phyloP scores from a whole-genome alignment of 2,797 vertebrate genomes.

The Chiroxiphia lanceolata region DNA sequence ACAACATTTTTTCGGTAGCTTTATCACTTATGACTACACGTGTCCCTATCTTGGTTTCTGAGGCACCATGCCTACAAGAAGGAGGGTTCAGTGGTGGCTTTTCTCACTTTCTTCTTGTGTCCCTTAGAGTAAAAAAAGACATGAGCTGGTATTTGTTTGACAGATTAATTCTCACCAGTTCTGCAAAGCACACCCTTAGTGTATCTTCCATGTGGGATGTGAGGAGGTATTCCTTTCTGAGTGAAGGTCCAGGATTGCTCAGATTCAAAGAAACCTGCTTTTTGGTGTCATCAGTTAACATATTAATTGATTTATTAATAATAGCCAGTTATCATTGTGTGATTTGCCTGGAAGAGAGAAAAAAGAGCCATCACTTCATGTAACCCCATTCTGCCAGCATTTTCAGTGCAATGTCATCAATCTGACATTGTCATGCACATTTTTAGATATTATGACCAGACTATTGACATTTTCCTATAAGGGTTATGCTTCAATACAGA shows the following conservation, averaged over 20 bases:
- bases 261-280: background rate
- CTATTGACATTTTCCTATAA: background rate
- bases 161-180: background rate
- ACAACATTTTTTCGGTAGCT: background rate
- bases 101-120: background rate
- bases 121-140: background rate
- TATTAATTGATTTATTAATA: background rate
- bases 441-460: background rate
- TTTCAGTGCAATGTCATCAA: background rate
- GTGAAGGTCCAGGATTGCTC: background rate
- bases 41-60: background rate
- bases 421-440: background rate
- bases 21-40: rapidly evolving
- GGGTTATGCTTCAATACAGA: background rate
- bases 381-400: background rate
- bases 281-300: background rate
- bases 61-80: background rate
- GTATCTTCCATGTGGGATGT: background rate
- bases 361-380: background rate
- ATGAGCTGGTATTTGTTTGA: background rate
- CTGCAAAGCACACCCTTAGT: background rate
- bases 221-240: background rate
- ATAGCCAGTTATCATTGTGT: background rate
- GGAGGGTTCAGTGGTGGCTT: background rate
- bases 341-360: background rate